A percentile compares a stretch with the other conserved stretches of the same genome.
Conservation (phyloP, 1,140 invertebrate species). For the Chelonus insularis region DNA sequence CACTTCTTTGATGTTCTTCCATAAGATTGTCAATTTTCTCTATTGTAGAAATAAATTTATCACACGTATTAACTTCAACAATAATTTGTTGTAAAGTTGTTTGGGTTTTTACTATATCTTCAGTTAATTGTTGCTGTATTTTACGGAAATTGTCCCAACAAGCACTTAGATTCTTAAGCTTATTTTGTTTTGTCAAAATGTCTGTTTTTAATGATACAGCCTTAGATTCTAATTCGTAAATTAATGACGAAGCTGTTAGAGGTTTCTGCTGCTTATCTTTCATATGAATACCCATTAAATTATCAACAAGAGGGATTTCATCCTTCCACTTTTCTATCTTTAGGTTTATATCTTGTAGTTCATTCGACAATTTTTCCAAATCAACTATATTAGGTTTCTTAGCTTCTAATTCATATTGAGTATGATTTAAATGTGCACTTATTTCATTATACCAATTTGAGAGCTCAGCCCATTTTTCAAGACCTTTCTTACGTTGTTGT, state of each 20-base stretch:
- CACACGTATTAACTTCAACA: constrained; percentile 57
- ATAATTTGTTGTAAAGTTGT: constrained; percentile 61
- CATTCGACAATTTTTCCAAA: constrained; percentile 67
- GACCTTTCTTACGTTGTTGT: constrained; percentile 70
- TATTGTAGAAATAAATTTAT: constrained; percentile 65
- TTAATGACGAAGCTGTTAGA: constrained; percentile 68
- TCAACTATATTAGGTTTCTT: constrained; percentile 69
- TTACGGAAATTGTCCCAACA: constrained; percentile 72
- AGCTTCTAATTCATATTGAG: constrained; percentile 78
- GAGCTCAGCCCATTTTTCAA: constrained; percentile 84
- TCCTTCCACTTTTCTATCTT: constrained; percentile 73
- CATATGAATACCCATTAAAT: constrained; percentile 67
- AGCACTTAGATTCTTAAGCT: constrained; percentile 69
- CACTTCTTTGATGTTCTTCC: constrained; percentile 59
- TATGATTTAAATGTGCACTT: constrained; percentile 77
- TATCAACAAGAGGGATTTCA: constrained; percentile 70
- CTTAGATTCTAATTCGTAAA: constrained; percentile 73
- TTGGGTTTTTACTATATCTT: constrained; percentile 67
- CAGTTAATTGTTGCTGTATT: constrained; percentile 67
- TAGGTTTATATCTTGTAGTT: constrained; percentile 67
- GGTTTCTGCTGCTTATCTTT: constrained; percentile 70
- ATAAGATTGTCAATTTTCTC: constrained; percentile 61
- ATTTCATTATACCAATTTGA: constrained; percentile 80
- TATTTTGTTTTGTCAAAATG: constrained; percentile 67
- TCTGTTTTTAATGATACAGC: constrained; percentile 67